A percentile compares a stretch with the other conserved stretches of the same genome.
These are phyloP conservation scores for Tapirus indicus DNA, from an alignment of 2,797 vertebrate genomes.

Conservation along the genomic window DNA sequence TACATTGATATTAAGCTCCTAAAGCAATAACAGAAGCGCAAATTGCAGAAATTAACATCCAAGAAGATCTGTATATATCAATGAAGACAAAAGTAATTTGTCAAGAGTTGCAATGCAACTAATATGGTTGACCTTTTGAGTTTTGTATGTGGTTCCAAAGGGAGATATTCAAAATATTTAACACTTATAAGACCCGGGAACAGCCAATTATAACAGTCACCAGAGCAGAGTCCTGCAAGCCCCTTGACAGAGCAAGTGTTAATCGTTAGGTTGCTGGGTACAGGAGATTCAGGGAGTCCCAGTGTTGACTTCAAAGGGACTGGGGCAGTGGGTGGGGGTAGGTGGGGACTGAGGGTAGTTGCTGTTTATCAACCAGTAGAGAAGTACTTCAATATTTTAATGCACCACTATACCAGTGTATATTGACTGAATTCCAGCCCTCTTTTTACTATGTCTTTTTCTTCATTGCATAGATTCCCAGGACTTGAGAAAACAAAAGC, in stretches of 20 bases:
- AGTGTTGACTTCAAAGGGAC: neutral
- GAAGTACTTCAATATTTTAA: conserved; percentile 21
- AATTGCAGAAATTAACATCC: conserved; percentile 38
- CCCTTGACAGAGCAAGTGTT: neutral
- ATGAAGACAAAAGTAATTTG: neutral
- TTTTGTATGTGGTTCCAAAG: neutral
- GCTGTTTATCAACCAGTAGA: neutral
- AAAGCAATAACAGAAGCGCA: conserved; percentile 27
- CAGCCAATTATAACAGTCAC: neutral
- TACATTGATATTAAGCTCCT: neutral
- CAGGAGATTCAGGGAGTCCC: neutral
- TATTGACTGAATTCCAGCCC: neutral
- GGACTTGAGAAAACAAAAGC: neutral
- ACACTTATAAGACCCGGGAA: neutral
- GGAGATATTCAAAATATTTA: conserved; percentile 24
- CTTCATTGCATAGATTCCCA: conserved; percentile 20
- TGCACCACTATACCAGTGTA: neutral
- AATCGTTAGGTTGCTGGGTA: neutral
- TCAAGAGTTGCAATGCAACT: neutral
- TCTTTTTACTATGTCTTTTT: neutral
- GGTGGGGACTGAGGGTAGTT: neutral
- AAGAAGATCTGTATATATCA: neutral
- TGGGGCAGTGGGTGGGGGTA: neutral
- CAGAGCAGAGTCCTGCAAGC: neutral
- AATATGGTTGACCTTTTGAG: neutral